Base-by-base conservation (phyloP, 2,113 vertebrate genomes). In the Thryonomys swinderianus region DNA sequence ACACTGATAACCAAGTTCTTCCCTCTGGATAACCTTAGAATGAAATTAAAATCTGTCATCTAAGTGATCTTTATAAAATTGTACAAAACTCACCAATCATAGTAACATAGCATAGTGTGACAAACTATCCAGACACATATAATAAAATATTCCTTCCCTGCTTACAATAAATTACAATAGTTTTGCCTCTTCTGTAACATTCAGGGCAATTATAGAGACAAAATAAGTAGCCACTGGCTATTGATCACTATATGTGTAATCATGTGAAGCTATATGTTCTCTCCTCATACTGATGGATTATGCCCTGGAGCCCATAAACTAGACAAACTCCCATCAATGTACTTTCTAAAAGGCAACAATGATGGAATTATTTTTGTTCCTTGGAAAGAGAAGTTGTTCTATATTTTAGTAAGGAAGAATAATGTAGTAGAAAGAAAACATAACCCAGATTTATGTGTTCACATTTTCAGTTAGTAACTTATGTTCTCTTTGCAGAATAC, bases 351-450 rank as follows among this genome's bases (percentile, higher is more conserved):
- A 94, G 57, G 64, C 55, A 95, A 81, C 80, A 90, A 34, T 69
- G 82, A 85, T 37, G 91, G 71, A 79, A 83, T 93, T 88, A 91
- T 92, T 95, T 93, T 94, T 78, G n/a, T 91, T 69, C 45, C 89
- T 95, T 90, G 69, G 71, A 91, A 91, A 74, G 17, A 91, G 45
- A 96, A 96, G 53, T 91, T 5, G 21, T 66, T 88, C 55, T 94
- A 53, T 10, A 90, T 64, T 92, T 96, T 88, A 61, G n/a, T 48
- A 91, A 78, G 83, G 6, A 67, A 69, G 30, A 81, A 37, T 66
- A 10, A 95, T 83, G 80, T 42, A 73, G 74, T 64, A 1, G 64
- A 74, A 91, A 84, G 48, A 76, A 69, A 91, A 78, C 37, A 95
- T 83, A 79, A 80, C 20, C 6, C 20, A 76, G 61, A 96, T 86